Evolutionary conservation across 1,140 invertebrate species (phyloP), one percentile per base, ranked within the genome.

Genomic region (Tetraneura akinire): DNA sequence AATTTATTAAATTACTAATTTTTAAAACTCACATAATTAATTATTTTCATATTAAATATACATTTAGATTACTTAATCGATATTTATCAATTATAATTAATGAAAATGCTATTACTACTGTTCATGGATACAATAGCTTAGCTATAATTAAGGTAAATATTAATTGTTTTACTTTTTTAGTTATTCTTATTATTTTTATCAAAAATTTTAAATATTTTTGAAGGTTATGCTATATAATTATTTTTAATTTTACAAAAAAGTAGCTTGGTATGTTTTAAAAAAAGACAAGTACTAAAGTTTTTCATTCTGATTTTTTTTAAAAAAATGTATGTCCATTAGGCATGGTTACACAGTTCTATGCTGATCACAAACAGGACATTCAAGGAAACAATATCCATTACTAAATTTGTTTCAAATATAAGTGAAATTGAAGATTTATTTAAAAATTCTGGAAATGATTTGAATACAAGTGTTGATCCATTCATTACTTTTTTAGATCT

Each of bases 321-420:
- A n/a, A n/a, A n/a, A n/a, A 51, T 71, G 29, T 55, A 32, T 74
- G 13, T 32, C 55, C 18, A 45, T 78, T 62, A 78, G 74, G 74
- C 74, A 29, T 78, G 74, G 74, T 57, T 78, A 78, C 74, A 60
- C 45, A 78, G 74, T 29, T 78, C 74, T 60, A 78, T 78, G 74
- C n/a, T 78, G 13, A 78, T 78, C 9, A 78, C 74, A 11, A 78
- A 78, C 18, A 62, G 74, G 55, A 62, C 74, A 37, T 47, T 60
- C 13, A 78, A 78, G 45, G 74, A 78, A 29, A 78, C 55, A 62
- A 45, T 78, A 18, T 29, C 23, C 16, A 78, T 78, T 45, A 78
- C 74, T 47, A 4, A 62, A 29, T 78, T 78, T 78, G 53, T 78
- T 45, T 78, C 74, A 78, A 78, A 42, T 45, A 78, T 78, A 11